A percentile compares a stretch with the other conserved stretches of the same genome.
phyloP scores from a whole-genome alignment of 2,113 vertebrate genomes.

The Prunella fulvescens region DNA sequence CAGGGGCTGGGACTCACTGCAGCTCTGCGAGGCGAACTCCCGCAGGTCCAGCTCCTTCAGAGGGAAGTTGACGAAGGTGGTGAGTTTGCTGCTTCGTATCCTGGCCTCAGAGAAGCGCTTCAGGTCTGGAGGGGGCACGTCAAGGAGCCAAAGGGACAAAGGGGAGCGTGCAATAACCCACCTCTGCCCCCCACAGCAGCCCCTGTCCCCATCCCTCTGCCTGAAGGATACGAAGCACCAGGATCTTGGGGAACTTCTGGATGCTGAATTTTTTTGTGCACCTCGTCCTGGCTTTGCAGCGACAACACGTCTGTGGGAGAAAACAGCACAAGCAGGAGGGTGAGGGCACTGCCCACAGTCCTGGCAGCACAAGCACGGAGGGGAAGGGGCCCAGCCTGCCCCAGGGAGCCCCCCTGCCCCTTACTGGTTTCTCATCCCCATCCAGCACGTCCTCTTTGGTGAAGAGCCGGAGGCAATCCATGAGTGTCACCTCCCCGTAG shows the following conservation, averaged over 20 bases:
- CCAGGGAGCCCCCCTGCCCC: not conserved
- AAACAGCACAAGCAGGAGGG: not conserved
- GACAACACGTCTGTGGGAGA: slow-evolving; percentile 83
- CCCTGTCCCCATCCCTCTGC: not conserved
- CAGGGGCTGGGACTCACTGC: slow-evolving; percentile 75
- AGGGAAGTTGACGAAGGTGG: slow-evolving; percentile 91
- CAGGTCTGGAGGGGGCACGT: slow-evolving; percentile 78
- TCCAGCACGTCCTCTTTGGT: slow-evolving; percentile 94
- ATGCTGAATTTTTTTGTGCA: slow-evolving; percentile 96
- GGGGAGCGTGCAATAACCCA: rapidly evolving
- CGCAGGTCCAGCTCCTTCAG: slow-evolving; percentile 91
- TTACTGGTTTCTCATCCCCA: slow-evolving; percentile 92
- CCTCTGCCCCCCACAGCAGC: not conserved
- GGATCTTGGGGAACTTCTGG: slow-evolving; percentile 95
- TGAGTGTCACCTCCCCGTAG: slow-evolving; percentile 85
- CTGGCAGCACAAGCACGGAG: not conserved
- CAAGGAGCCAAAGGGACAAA: slow-evolving; percentile 64
- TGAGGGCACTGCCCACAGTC: not conserved
- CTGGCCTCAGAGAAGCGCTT: slow-evolving; percentile 94
- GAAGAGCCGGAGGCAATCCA: slow-evolving; percentile 92
- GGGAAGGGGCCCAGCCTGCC: not conserved
- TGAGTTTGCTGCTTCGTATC: slow-evolving; percentile 88
- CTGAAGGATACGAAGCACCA: slow-evolving; percentile 94
- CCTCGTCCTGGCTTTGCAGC: slow-evolving; percentile 88
- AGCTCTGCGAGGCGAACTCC: slow-evolving; percentile 86